Percentiles rank a stretch among this genome's conserved stretches.
phyloP scores from a whole-genome alignment of 1,140 invertebrate species.

The Rhopalosiphum padi region DNA sequence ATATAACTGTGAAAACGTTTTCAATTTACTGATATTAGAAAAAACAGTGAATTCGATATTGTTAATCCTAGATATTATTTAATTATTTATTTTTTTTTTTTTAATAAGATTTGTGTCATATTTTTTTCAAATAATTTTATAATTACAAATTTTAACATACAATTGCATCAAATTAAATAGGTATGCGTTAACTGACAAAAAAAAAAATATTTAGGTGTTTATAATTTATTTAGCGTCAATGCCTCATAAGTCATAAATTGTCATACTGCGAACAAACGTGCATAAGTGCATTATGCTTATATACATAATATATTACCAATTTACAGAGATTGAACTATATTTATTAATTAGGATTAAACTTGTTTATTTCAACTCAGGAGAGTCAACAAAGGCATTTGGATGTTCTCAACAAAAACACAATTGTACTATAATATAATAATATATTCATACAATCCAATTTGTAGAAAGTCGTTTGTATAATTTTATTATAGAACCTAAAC shows the following conservation, averaged over 20 bases:
- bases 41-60: background rate
- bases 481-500: background rate
- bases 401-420: background rate
- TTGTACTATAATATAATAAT: background rate
- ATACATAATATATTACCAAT: background rate
- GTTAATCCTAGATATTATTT: background rate
- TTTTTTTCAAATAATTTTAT: background rate
- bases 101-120: background rate
- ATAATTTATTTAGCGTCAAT: too few relatives aligned
- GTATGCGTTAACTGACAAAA: background rate
- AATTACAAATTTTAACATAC: background rate
- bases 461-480: background rate
- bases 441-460: constrained; percentile 31
- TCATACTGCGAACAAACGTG: background rate
- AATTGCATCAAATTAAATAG: background rate
- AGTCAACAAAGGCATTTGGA: background rate
- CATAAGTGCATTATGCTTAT: background rate
- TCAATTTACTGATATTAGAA: background rate
- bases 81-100: too few relatives aligned
- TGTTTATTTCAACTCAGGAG: background rate
- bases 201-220: background rate
- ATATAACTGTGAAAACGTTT: background rate
- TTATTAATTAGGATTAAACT: background rate
- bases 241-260: background rate
- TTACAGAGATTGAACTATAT: background rate